Percentiles rank a stretch among this genome's conserved stretches.
Conservation (phyloP, 1,140 invertebrate genomes). For the Holcopasites calliopsidis region DNA sequence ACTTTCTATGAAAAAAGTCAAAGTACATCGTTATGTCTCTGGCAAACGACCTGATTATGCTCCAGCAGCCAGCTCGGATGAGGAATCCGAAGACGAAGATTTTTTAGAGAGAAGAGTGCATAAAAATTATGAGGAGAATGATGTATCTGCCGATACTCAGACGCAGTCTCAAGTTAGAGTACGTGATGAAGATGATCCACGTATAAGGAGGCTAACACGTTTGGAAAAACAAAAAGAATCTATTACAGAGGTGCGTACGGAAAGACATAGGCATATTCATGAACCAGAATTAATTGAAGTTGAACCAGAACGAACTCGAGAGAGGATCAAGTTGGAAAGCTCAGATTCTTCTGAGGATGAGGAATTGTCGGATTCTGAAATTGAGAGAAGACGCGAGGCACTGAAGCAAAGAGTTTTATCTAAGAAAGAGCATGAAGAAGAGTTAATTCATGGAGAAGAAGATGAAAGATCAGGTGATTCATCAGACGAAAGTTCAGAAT, state of each 20-base stretch:
- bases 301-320: slow-evolving; percentile 69
- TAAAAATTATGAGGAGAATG: slow-evolving; percentile 63
- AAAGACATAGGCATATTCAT: slow-evolving; percentile 83
- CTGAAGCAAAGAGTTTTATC: slow-evolving; percentile 85
- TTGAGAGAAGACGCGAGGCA: slow-evolving; percentile 88
- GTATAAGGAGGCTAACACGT: slow-evolving; percentile 83
- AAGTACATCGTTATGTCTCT: slow-evolving; percentile 95
- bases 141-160: slow-evolving; percentile 44
- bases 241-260: slow-evolving; percentile 80
- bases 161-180: slow-evolving; percentile 58
- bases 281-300: slow-evolving; percentile 88
- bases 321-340: slow-evolving; percentile 74
- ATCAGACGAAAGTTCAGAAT: slow-evolving; percentile 88
- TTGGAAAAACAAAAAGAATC: slow-evolving; percentile 81
- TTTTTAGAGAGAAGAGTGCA: slow-evolving; percentile 84
- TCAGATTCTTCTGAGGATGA: slow-evolving; percentile 84
- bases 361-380: slow-evolving; percentile 89
- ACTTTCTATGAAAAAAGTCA: slow-evolving; percentile 97
- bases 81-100: slow-evolving; percentile 92
- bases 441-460: slow-evolving; percentile 83
- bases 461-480: slow-evolving; percentile 90
- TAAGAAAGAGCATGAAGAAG: slow-evolving; percentile 84
- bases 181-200: slow-evolving; percentile 87
- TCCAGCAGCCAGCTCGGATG: slow-evolving; percentile 88
- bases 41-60: slow-evolving; percentile 97